Evolutionary conservation across 2,888 invertebrate species (phyloP).

Genomic region (Arrhopalites spinosus): DNA sequence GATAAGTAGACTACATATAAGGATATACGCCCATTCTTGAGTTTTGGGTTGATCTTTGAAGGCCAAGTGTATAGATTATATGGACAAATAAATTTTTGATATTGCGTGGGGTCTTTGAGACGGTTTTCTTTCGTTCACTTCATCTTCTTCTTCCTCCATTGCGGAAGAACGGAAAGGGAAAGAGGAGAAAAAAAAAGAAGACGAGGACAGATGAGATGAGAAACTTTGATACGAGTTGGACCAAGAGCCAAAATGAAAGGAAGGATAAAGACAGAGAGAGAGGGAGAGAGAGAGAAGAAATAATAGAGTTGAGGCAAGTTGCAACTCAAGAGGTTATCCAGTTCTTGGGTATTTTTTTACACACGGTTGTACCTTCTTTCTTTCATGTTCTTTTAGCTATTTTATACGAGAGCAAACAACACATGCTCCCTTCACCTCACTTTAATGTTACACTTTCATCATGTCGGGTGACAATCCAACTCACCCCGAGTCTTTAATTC

Average conservation of each 20-base stretch:
- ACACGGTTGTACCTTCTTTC: too few relatives aligned
- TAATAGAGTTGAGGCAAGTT: slow-evolving; percentile 12
- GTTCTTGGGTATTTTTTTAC: too few relatives aligned
- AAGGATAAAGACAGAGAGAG: neutral
- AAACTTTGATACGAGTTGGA: neutral
- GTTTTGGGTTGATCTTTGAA: too few relatives aligned
- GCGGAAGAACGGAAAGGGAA: neutral
- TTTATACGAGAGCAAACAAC: too few relatives aligned
- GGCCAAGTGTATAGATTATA: too few relatives aligned
- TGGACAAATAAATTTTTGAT: too few relatives aligned
- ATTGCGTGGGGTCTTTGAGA: neutral
- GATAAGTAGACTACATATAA: too few relatives aligned
- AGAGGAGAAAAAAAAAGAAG: neutral
- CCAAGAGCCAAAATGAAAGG: neutral
- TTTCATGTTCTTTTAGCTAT: too few relatives aligned
- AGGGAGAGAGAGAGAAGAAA: neutral
- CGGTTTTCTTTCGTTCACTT: neutral
- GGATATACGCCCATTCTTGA: too few relatives aligned
- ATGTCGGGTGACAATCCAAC: neutral
- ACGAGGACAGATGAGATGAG: slow-evolving; percentile 6
- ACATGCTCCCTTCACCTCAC: neutral
- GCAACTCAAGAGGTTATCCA: neutral
- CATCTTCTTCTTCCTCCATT: neutral
- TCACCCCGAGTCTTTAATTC: neutral
- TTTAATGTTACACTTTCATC: neutral